Evolutionary conservation across 1,140 invertebrate genomes (phyloP), one percentile per base, ranked within the genome.

Genomic region (Drosophila sechellia): DNA sequence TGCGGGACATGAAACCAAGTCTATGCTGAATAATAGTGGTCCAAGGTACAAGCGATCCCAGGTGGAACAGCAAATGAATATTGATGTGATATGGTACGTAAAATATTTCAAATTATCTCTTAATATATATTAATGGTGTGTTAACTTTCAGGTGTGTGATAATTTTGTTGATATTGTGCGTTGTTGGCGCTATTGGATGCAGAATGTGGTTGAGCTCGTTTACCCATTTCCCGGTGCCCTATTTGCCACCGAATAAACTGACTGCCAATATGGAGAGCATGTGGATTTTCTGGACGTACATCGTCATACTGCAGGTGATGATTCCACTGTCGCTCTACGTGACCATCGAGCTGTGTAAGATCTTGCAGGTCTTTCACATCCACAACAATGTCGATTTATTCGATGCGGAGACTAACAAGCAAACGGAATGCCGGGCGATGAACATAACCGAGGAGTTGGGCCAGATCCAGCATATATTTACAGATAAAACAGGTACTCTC

Each of bases 391-490:
- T 95, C 3, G 95, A 97, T 48, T 93, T 99, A 76, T 98, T 96
- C 89, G 97, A 99, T 93, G 93, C 95, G 10, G 93, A 95, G 45
- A 96, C 95, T 5, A 96, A 98, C 90, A 98, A 97, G 77, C 93
- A 96, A 66, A 95, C 97, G n/a, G 97, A 99, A 92, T 99, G 98
- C 92, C 94, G 98, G 58, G 98, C 98, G 35, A 94, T 99, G 70
- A 99, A 99, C 91, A 99, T 99, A 50, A 98, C 98, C 0, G 98
- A 99, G 92, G 98, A 99, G 92, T 94, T 99, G 48, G 98, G 98
- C 4, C 98, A 98, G 93, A 96, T 99, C 27, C 96, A 98, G 87
- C 99, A 99, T 91, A 94, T 99, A 48, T 99, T 99, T 93, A 99
- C 97, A 10, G 98, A 99, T 92, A 99, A 99, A 92, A 99, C 98